Percentiles rank a stretch among this genome's conserved stretches.
Conservation (phyloP, 2,888 invertebrate species). For the Eilema depressum region DNA sequence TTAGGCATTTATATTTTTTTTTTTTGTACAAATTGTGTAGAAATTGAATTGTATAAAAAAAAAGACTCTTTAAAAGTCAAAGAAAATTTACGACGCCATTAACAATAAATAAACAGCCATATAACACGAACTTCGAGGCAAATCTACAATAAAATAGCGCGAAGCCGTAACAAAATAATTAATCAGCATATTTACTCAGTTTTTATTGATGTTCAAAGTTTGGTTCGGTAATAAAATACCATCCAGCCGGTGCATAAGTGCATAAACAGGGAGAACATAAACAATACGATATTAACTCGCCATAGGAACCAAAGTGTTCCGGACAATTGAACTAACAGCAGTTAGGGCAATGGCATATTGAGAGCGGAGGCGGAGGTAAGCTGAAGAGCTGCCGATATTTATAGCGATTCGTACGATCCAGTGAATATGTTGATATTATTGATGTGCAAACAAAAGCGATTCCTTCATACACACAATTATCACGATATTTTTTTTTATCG, state of each 20-base stretch:
- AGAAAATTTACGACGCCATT: constrained; percentile 16
- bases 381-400: neutral
- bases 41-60: no score
- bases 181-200: constrained; percentile 27
- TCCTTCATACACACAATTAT: no score
- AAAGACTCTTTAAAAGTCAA: neutral
- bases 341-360: constrained; percentile 13
- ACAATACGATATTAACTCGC: constrained; percentile 51
- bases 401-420: no score
- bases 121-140: constrained; percentile 1
- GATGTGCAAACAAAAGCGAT: no score
- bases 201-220: constrained; percentile 45
- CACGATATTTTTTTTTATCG: no score
- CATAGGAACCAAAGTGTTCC: constrained; percentile 49
- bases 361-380: constrained; percentile 21
- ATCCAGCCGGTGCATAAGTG: constrained; percentile 34
- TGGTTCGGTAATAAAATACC: constrained; percentile 33
- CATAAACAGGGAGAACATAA: constrained; percentile 48
- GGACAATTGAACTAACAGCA: constrained; percentile 50
- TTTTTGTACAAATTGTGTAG: no score
- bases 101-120: constrained; percentile 8
- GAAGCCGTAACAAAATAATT: constrained; percentile 34
- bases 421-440: no score
- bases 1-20: no score
- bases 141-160: constrained; percentile 17